Conservation (phyloP, 2,797 vertebrate genomes). For the Thaleichthys pacificus region DNA sequence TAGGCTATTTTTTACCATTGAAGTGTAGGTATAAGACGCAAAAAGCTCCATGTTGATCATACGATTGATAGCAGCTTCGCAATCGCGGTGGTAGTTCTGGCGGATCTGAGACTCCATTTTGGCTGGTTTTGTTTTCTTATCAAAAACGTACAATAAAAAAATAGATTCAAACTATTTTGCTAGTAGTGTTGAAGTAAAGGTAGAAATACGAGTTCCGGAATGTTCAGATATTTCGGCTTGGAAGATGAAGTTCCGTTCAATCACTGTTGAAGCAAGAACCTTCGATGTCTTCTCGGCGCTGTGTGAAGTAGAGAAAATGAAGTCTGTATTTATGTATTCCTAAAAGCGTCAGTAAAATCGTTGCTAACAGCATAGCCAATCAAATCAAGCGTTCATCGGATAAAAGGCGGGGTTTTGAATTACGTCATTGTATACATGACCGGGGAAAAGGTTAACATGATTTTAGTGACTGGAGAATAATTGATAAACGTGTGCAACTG, state of each 20-base stretch:
- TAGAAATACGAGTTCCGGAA: neutral
- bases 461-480: neutral
- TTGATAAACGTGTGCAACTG: neutral
- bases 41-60: slow-evolving; percentile 83
- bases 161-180: slow-evolving; percentile 16
- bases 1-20: slow-evolving; percentile 69
- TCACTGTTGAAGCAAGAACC: slow-evolving; percentile 82
- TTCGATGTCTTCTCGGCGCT: neutral
- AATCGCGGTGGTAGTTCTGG: slow-evolving; percentile 84
- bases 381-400: neutral
- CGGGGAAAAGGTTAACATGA: neutral
- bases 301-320: rapidly evolving
- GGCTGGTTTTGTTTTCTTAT: slow-evolving; percentile 52
- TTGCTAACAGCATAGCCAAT: slow-evolving; percentile 31
- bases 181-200: slow-evolving; percentile 34
- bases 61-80: slow-evolving; percentile 81
- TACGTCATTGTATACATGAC: neutral
- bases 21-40: slow-evolving; percentile 81
- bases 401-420: neutral
- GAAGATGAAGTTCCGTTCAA: slow-evolving; percentile 74
- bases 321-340: slow-evolving; percentile 47
- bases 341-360: neutral
- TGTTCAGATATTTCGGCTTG: neutral
- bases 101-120: slow-evolving; percentile 84
- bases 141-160: slow-evolving; percentile 40